Evolutionary conservation across 2,888 invertebrate species (phyloP).

Genomic region (Dendrolimus pini): DNA sequence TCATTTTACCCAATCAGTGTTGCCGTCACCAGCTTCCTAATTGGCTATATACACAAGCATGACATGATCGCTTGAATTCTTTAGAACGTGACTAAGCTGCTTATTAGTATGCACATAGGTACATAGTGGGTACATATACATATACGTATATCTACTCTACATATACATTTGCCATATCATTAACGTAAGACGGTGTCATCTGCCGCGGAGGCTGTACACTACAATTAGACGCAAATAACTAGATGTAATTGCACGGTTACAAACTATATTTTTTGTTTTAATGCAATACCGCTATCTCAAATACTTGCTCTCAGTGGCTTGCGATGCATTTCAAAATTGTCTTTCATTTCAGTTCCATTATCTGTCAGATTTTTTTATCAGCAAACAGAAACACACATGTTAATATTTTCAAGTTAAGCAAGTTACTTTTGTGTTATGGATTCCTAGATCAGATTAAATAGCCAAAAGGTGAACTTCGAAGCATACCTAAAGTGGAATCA

Average conservation of each 20-base stretch:
- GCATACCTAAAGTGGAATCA: too few relatives aligned
- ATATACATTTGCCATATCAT: slow-evolving; percentile 2
- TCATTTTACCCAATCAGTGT: slow-evolving; percentile 34
- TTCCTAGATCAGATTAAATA: too few relatives aligned
- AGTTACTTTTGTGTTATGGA: too few relatives aligned
- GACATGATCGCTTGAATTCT: slow-evolving; percentile 26
- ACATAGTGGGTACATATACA: not conserved
- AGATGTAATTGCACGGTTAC: not conserved
- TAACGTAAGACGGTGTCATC: slow-evolving; percentile 1
- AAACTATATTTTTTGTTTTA: not conserved
- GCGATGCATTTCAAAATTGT: too few relatives aligned
- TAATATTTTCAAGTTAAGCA: too few relatives aligned
- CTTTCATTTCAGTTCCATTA: too few relatives aligned
- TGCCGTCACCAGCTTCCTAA: slow-evolving; percentile 19
- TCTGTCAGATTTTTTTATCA: too few relatives aligned
- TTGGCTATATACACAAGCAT: slow-evolving; percentile 31
- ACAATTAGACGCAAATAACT: not conserved
- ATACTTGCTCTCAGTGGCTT: not conserved
- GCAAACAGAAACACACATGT: too few relatives aligned
- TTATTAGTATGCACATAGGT: not conserved
- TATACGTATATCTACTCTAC: not conserved
- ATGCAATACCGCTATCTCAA: not conserved
- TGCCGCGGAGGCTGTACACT: not conserved
- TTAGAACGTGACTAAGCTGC: slow-evolving; percentile 21
- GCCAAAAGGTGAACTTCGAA: too few relatives aligned